Conservation (phyloP, 1,140 invertebrate genomes). For the Probaryconus sp. region DNA sequence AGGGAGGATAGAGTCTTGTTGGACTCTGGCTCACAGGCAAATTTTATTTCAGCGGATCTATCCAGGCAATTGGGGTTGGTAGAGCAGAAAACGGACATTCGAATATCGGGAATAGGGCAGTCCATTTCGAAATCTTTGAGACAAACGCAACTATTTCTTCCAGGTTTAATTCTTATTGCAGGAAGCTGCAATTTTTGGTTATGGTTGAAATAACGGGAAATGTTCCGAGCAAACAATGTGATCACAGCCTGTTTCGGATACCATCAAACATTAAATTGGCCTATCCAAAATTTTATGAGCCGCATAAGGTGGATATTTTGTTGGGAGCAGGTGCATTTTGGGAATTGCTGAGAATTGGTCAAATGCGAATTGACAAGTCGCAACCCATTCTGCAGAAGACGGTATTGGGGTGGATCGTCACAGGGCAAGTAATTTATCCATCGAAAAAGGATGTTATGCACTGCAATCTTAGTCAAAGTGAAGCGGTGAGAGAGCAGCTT, state of each 20-base stretch:
- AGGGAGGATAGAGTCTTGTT: no score
- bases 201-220: neutral
- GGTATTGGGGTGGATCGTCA: no score
- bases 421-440: no score
- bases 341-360: slow-evolving; percentile 6
- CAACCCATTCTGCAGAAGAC: no score
- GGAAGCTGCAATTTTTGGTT: neutral
- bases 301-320: neutral
- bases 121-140: neutral
- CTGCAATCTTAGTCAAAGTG: no score
- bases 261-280: neutral
- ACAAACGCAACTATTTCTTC: neutral
- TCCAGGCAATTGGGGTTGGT: no score
- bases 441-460: no score
- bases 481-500: no score
- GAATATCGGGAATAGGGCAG: neutral
- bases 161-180: neutral
- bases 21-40: no score
- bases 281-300: neutral
- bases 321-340: neutral
- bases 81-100: no score
- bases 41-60: no score
- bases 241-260: neutral
- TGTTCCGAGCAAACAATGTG: neutral
- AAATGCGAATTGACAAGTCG: no score